Evolutionary conservation across 2,113 vertebrate species (phyloP).

Genomic region (Euleptes europaea): DNA sequence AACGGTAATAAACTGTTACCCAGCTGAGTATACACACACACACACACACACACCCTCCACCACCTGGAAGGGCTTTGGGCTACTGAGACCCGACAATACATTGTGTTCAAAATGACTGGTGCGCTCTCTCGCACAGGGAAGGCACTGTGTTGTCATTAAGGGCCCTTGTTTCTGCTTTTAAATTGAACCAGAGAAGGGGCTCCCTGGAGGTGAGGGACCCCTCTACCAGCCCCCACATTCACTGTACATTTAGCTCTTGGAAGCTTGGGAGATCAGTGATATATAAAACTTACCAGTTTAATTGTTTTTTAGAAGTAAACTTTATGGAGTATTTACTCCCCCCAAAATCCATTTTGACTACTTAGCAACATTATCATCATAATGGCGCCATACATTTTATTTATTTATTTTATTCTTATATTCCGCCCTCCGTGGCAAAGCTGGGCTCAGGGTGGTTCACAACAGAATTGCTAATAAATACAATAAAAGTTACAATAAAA

Average conservation of each 20-base stretch:
- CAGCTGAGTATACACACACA: neutral
- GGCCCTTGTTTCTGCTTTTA: neutral
- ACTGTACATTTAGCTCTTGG: neutral
- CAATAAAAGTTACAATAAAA: no score
- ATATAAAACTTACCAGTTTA: neutral
- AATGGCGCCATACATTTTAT: no score
- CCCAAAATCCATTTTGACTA: no score
- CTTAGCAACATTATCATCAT: no score
- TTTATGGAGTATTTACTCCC: no score
- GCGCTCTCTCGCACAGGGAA: neutral
- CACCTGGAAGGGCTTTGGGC: neutral
- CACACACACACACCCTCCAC: no score
- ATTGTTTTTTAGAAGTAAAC: no score
- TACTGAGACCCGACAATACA: neutral
- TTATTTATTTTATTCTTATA: no score
- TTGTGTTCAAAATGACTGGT: neutral
- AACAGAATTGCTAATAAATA: no score
- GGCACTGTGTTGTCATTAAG: neutral
- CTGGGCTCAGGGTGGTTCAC: no score
- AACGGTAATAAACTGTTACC: neutral
- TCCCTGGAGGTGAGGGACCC: neutral
- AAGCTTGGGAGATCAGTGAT: neutral
- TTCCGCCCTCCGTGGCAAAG: no score
- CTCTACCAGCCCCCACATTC: neutral
- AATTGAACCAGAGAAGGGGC: neutral